Evolutionary conservation across 2,113 vertebrate genomes (phyloP), one percentile per base, ranked within the genome.

Genomic region (Ondatra zibethicus): DNA sequence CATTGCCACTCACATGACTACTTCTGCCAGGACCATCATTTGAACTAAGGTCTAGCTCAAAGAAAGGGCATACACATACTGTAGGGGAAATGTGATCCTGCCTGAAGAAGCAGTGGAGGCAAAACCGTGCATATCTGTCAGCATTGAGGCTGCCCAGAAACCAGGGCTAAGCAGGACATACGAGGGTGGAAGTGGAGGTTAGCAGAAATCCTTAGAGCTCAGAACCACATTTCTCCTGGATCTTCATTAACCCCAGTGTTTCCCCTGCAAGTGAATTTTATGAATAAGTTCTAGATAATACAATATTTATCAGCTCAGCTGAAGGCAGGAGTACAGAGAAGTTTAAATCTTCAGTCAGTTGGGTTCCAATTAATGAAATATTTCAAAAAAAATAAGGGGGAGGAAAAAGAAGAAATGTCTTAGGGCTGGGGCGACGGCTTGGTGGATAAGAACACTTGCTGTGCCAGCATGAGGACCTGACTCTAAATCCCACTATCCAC

Each of bases 341-440:
- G 29, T 61, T 88, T 11, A 76, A 75, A n/a, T 27, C 58, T 96
- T 14, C 33, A 55, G 19, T 87, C 75, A 91, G 61, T 33, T 92
- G 70, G 31, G 23, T 91, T 94, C 47, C n/a, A 93, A 81, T 95
- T 95, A 94, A 85, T 91, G 73, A 93, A 93, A 96, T 85, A 85
- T 85, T 45, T 86, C 9, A 31, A 58, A 82, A n/a, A 36, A 47
- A 21, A 47, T 7, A 42, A 12, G 3, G 14, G 17, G 3, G 29
- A 16, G 47, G 29, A 80, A 61, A 10, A 42, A 61, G n/a, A 63
- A 61, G 61, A 63, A 31, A 85, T 47, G 61, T 86, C 42, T 42
- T 68, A 36, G 42, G 17, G 42, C 84, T 36, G 29, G 10, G 17
- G 29, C 47, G 27, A 65, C 23, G 29, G 42, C 84, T 86, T 17